Base-by-base conservation (phyloP, 2,888 invertebrate genomes). In the Metellina segmentata region DNA sequence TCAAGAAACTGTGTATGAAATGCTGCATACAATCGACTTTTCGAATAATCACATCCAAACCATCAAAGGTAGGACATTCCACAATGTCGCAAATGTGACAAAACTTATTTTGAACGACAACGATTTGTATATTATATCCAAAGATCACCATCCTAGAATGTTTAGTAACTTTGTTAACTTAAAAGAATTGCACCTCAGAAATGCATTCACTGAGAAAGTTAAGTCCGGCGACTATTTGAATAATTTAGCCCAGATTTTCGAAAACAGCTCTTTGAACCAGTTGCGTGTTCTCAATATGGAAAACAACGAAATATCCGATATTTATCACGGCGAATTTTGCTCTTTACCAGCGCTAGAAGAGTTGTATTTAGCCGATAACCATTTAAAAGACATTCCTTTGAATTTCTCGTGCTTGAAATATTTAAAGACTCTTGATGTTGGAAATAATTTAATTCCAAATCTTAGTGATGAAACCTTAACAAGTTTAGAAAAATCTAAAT, bases 11-110 rank as follows among this genome's bases (percentile, higher is more conserved):
- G 95, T 96, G 81, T 96, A 96, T 91, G 96, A 95, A 49, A 95
- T 96, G 77, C 94, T 97, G 79, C 96, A 96, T 93, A 90, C 85
- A 7, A 96, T 96, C 6, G 97, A 97, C 94, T 96, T 97, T 96
- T 97, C 96, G 93, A 96, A 96, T 94, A 97, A 97, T 94, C 96
- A 96, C 19, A 97, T 97, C 74, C 95, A 96, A 77, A 96, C 96
- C 93, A 97, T 97, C 79, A 96, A 96, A 92, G 97, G 97, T 1
- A 97, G 97, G 94, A 95, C 97, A 0, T 97, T 97, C 94, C 97
- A 97, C 94, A 97, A 96, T 94, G 97, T 97, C 0, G 96, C 96
- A 81, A 96, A 96, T 93, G 97, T 97, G 0, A 96, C 96, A 94
- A 95, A 96, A 51, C 95, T 97, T 9, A 96, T 97, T 93, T 95